These are phyloP conservation scores for Dynastes grantii DNA, from an alignment of 2,888 invertebrate genomes.

Conservation along the genomic window DNA sequence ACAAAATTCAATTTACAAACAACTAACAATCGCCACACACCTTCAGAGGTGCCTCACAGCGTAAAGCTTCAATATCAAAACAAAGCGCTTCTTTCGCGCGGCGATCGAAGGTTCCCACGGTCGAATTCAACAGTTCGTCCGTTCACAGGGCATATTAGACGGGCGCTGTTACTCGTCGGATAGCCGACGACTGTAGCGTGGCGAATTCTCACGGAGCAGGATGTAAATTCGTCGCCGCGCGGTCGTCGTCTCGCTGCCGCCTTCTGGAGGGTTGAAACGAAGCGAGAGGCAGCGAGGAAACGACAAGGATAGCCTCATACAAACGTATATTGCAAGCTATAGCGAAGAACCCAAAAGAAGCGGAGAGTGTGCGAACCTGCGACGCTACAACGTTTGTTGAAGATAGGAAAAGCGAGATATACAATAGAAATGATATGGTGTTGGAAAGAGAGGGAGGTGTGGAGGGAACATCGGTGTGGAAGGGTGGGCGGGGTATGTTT, in stretches of 20 bases:
- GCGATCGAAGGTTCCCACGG: constrained; percentile 44
- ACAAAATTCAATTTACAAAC: no score
- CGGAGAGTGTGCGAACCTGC: not conserved
- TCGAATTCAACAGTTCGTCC: constrained; percentile 49
- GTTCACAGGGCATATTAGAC: constrained; percentile 13
- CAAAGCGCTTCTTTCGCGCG: not conserved
- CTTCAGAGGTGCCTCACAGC: no score
- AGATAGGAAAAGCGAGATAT: not conserved
- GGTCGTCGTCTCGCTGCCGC: constrained; percentile 16
- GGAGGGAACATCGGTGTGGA: not conserved
- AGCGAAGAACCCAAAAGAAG: no score
- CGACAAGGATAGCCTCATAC: not conserved
- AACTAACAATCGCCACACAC: no score
- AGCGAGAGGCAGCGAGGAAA: constrained; percentile 20
- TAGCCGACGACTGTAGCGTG: constrained; percentile 7
- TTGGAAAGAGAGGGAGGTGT: not conserved
- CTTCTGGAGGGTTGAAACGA: constrained; percentile 3
- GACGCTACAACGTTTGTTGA: constrained; percentile 1
- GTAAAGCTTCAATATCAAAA: not conserved
- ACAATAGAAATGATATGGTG: not conserved
- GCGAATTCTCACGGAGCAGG: constrained; percentile 48
- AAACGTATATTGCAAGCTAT: not conserved
- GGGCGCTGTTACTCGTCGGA: not conserved
- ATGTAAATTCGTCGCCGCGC: constrained; percentile 34
- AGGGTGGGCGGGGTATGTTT: constrained; percentile 11